phyloP scores from a whole-genome alignment of 2,113 vertebrate genomes.

The Nansenia antarctica region DNA sequence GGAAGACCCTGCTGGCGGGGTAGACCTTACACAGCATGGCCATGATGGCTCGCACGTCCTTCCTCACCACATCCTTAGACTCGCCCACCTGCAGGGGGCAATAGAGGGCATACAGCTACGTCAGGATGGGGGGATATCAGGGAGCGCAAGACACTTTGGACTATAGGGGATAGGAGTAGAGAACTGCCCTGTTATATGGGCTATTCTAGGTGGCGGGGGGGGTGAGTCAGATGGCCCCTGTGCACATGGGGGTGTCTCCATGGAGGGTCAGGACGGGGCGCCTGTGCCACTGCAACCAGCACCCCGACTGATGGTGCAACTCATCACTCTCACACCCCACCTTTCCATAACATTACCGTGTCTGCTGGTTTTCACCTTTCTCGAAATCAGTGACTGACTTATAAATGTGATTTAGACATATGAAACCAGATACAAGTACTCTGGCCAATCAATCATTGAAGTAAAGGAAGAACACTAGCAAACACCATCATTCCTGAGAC shows the following conservation, averaged over 20 bases:
- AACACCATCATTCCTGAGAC: too few relatives aligned
- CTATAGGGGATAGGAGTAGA: too few relatives aligned
- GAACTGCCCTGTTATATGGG: background rate
- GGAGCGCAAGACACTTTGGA: background rate
- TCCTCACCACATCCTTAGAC: conserved; percentile 94
- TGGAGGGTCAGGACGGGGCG: conserved; percentile 38
- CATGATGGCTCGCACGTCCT: conserved; percentile 92
- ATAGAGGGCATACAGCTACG: background rate
- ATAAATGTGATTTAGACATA: too few relatives aligned
- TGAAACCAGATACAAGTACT: too few relatives aligned
- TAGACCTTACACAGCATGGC: conserved; percentile 93
- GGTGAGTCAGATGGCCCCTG: conserved; percentile 76
- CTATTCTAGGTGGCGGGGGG: background rate
- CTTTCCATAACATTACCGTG: background rate
- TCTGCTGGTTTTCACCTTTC: too few relatives aligned
- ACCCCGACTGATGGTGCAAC: conserved; percentile 64
- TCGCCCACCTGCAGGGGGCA: conserved; percentile 98
- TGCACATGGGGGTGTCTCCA: conserved; percentile 69
- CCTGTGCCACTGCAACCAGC: conserved; percentile 58
- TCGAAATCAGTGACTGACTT: too few relatives aligned
- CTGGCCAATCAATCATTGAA: too few relatives aligned
- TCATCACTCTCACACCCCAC: conserved; percentile 73
- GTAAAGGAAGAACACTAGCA: too few relatives aligned
- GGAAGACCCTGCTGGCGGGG: conserved; percentile 96
- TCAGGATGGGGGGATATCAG: background rate